These are phyloP conservation scores for Tenebrosternarchus preto DNA, from an alignment of 2,113 vertebrate species.

Conservation along the genomic window DNA sequence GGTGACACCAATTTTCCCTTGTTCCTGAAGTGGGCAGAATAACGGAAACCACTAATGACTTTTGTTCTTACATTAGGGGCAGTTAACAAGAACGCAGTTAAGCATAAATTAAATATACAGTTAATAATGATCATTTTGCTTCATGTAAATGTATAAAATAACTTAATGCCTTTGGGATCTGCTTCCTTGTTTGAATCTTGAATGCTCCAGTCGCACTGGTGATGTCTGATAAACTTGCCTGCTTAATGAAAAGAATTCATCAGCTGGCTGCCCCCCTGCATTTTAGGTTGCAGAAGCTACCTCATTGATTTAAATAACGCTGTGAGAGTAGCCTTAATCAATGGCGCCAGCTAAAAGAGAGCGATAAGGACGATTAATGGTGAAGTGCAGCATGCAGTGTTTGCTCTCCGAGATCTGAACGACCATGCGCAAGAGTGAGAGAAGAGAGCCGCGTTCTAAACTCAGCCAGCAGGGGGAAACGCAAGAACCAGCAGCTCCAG, in stretches of 20 bases:
- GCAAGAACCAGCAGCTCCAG: not conserved
- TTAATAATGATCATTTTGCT: constrained; percentile 15
- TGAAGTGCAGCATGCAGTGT: constrained; percentile 30
- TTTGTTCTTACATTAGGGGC: not conserved
- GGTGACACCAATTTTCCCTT: constrained; percentile 95
- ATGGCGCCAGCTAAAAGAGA: constrained; percentile 61
- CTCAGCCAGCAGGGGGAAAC: constrained; percentile 2
- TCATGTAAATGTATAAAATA: constrained; percentile 16
- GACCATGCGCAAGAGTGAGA: constrained; percentile 6
- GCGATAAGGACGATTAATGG: constrained; percentile 63
- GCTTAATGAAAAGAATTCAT: constrained; percentile 63
- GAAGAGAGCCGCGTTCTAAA: constrained; percentile 15
- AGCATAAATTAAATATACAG: not conserved
- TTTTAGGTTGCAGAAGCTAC: constrained; percentile 40
- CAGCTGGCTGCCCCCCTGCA: constrained; percentile 38
- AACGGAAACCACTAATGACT: not conserved
- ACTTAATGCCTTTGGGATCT: constrained; percentile 39
- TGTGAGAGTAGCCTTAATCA: constrained; percentile 69
- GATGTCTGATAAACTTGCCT: constrained; percentile 53
- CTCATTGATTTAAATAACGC: constrained; percentile 61
- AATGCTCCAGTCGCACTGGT: constrained; percentile 52
- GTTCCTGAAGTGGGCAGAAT: constrained; percentile 78
- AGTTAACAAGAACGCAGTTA: not conserved
- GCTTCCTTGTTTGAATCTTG: constrained; percentile 8
- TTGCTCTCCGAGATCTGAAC: constrained; percentile 3